phyloP scores from a whole-genome alignment of 2,113 vertebrate species.

The Rhinoderma darwinii region DNA sequence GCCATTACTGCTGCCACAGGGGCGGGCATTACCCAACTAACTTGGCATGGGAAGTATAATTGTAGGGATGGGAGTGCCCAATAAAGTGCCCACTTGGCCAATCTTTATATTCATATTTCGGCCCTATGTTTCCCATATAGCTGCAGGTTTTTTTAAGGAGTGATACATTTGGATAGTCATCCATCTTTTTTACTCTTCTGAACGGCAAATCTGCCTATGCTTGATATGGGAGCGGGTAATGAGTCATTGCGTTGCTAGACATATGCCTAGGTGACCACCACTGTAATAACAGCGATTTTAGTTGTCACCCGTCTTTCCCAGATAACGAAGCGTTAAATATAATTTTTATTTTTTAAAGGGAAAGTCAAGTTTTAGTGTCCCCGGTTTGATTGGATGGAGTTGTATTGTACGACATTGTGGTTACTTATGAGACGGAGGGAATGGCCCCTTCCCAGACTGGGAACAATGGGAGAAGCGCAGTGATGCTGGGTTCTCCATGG shows the following conservation, averaged over 20 bases:
- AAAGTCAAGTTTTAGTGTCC: neutral
- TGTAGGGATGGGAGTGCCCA: too few species aligned
- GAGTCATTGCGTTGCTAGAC: too few species aligned
- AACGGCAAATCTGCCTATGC: neutral
- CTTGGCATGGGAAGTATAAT: neutral
- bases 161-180: too few species aligned
- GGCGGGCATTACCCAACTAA: neutral
- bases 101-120: too few species aligned
- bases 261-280: neutral
- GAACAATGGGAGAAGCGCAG: constrained; percentile 72
- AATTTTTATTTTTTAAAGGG: neutral
- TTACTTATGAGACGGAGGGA: constrained; percentile 51
- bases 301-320: neutral
- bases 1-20: neutral
- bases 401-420: constrained; percentile 2
- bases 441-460: constrained; percentile 64
- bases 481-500: constrained; percentile 75
- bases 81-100: too few species aligned
- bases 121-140: too few species aligned
- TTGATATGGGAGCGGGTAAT: too few species aligned
- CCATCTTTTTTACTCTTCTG: neutral
- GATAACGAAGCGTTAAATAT: neutral
- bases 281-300: neutral
- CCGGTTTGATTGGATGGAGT: neutral
- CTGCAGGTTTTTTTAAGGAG: too few species aligned